Percentiles rank a stretch among this genome's conserved stretches.
phyloP scores from a whole-genome alignment of 2,888 invertebrate genomes.

The Nasonia oneida region DNA sequence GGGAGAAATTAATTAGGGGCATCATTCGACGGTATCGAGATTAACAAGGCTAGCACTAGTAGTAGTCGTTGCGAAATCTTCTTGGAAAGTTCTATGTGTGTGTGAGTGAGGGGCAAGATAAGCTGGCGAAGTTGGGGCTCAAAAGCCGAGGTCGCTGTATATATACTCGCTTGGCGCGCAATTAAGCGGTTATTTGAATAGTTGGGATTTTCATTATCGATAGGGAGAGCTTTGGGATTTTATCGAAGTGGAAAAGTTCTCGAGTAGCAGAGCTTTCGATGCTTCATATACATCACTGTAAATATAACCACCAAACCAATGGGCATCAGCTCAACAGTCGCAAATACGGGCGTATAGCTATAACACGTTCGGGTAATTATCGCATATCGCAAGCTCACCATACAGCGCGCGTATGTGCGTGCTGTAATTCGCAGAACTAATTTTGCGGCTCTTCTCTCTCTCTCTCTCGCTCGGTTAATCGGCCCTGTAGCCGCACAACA shows the following conservation, averaged over 20 bases:
- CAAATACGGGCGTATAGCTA: neutral
- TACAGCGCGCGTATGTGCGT: neutral
- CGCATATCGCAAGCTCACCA: constrained; percentile 39
- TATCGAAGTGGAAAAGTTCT: neutral
- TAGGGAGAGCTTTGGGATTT: neutral
- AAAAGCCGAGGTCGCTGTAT: neutral
- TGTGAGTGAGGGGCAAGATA: too few relatives aligned
- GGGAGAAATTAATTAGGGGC: constrained; percentile 31
- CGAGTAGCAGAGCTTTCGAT: neutral
- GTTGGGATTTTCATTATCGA: constrained; percentile 4
- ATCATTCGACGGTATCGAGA: constrained; percentile 39
- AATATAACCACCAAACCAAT: too few relatives aligned
- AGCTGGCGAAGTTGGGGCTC: too few relatives aligned
- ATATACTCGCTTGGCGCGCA: neutral
- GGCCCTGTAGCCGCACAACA: neutral
- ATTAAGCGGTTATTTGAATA: constrained; percentile 10
- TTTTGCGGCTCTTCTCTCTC: constrained; percentile 39
- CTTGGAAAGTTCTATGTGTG: neutral
- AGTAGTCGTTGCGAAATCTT: neutral
- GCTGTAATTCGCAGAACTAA: constrained; percentile 56
- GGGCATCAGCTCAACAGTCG: neutral
- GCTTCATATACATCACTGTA: neutral
- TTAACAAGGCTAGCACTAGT: constrained; percentile 24
- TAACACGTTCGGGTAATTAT: constrained; percentile 36
- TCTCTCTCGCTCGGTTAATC: neutral